These are phyloP conservation scores for Aromia moschata DNA, from an alignment of 2,888 invertebrate genomes.

Conservation along the genomic window DNA sequence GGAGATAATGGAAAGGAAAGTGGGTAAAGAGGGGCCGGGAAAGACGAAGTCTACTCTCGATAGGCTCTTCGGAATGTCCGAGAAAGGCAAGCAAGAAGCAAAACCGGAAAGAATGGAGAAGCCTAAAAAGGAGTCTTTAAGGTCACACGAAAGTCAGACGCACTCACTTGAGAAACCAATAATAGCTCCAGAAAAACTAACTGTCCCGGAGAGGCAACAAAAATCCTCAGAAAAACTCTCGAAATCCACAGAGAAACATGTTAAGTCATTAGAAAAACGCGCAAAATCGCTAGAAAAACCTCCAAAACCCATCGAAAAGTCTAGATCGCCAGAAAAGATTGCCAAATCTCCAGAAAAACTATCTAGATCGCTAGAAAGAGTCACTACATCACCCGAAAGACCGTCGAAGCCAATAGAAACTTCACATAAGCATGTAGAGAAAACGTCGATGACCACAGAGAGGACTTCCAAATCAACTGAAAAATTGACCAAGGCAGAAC, in stretches of 20 bases:
- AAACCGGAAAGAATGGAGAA: conserved; percentile 62
- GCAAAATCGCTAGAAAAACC: conserved; percentile 18
- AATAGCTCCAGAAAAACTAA: conserved; percentile 42
- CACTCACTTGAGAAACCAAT: conserved; percentile 42
- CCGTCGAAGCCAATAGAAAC: conserved; percentile 2
- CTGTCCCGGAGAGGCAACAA: conserved; percentile 24
- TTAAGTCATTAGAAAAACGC: conserved; percentile 27
- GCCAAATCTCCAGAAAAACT: neutral
- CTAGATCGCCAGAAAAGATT: neutral
- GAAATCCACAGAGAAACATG: conserved; percentile 21
- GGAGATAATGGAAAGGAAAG: conserved; percentile 61
- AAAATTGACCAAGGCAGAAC: conserved; percentile 36
- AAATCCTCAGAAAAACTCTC: conserved; percentile 9
- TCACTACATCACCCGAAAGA: conserved; percentile 16
- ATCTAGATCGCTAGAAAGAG: conserved; percentile 19
- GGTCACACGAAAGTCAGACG: conserved; percentile 43
- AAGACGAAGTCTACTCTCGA: conserved; percentile 66
- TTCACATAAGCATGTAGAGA: neutral
- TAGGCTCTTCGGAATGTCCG: conserved; percentile 63
- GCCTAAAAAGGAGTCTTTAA: conserved; percentile 44
- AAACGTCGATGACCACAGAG: neutral
- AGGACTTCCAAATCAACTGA: conserved; percentile 24
- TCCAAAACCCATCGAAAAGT: conserved; percentile 5
- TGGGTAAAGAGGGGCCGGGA: conserved; percentile 46
- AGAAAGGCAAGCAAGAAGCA: conserved; percentile 46